Base-by-base conservation (phyloP, 2,888 invertebrate species). In the Adelognathus sp. region DNA sequence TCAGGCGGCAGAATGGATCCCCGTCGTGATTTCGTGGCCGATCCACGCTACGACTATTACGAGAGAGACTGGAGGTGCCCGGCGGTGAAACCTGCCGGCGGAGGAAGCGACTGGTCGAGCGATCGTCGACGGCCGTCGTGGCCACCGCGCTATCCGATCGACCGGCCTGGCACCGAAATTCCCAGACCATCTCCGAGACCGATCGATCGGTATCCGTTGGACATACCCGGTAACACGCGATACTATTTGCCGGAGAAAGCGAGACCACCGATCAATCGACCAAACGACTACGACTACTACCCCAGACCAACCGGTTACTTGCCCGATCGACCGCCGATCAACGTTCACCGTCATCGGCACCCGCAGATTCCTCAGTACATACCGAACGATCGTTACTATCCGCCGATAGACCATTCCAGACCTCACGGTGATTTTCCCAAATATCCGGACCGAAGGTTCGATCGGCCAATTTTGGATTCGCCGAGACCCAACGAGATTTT, bases 11-110 rank as follows among this genome's bases (percentile, higher is more conserved):
- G 94, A 31, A 94, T 96, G 89, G 95, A 96, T 87, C 87, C 95
- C 0, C 91, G 92, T 41, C 91, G 93, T 29, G 95, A 95, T 81
- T 93, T 95, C 81, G 92, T 93, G 0, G 94, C 95, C 6, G 95
- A 96, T 85, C 93, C 93, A 29, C 95, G 96, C 83, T 97, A 95
- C 85, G 97, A 97, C 87, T 96, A 96, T 88, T 97, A 96, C 87
- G 96, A 96, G 85, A 92, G 95, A 33, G 96, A 96, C 92, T 92
- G 95, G 24, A 95, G 95, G 86, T 96, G 95, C 74, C 58, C 64
- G 41, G 44, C 52, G 46, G 54, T 66, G 39, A 69, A 60, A 39
- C 56, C 73, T n/a, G 9, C 16, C 11, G 9, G 52, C 46, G 21
- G 52, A 44, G 33, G 63, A 50, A 44, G n/a, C 56, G 18, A 29